Conservation (phyloP, 2,797 vertebrate genomes). For the Bryconaethiops microstoma region DNA sequence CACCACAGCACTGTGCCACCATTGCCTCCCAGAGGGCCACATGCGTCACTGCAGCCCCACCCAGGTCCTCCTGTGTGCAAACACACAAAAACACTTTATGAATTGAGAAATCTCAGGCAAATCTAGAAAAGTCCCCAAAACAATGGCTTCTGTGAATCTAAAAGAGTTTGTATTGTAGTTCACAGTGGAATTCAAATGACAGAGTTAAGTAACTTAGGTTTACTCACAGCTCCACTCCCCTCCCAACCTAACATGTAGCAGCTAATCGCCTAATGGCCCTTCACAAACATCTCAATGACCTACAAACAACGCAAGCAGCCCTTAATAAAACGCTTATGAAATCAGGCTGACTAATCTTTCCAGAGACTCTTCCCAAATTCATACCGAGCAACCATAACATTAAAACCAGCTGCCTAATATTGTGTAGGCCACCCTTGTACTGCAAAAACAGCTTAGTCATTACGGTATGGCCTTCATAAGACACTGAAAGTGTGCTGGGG, state of each 20-base stretch:
- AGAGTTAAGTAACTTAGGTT: background rate
- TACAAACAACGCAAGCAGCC: slow-evolving; percentile 44
- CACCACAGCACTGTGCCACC: slow-evolving; percentile 81
- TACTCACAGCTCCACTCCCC: background rate
- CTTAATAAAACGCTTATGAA: slow-evolving; percentile 12
- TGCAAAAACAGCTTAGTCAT: too few relatives aligned
- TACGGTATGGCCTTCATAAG: too few relatives aligned
- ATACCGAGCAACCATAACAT: too few relatives aligned
- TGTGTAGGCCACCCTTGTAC: too few relatives aligned
- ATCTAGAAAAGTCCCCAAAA: background rate
- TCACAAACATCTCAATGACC: slow-evolving; percentile 47
- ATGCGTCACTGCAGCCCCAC: slow-evolving; percentile 54
- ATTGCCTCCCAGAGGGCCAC: slow-evolving; percentile 82
- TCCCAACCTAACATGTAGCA: slow-evolving; percentile 27
- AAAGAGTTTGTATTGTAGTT: background rate
- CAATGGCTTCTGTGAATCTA: background rate
- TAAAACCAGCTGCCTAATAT: too few relatives aligned
- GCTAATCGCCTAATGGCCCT: slow-evolving; percentile 37
- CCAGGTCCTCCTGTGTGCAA: slow-evolving; percentile 59
- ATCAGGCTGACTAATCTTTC: slow-evolving; percentile 31
- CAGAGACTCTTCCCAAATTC: background rate
- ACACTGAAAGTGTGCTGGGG: too few relatives aligned
- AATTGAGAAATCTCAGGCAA: background rate
- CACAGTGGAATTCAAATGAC: background rate
- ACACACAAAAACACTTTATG: background rate